A percentile compares a stretch with the other conserved stretches of the same genome.
Conservation (phyloP, 37 sponge, comb jelly and placozoan species). For the Hormiphora californensis region DNA sequence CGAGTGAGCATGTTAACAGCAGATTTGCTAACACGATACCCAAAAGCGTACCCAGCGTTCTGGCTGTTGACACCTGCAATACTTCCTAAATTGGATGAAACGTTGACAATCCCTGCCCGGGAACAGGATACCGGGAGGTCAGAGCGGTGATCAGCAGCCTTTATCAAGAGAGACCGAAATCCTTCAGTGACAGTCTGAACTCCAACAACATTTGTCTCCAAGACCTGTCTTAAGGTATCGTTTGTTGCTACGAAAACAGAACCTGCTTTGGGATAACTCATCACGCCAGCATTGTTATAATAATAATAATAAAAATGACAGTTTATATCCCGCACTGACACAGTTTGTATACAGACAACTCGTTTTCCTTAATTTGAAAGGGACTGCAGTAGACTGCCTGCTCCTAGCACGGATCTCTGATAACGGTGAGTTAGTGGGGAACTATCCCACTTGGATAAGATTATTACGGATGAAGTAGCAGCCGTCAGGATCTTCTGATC, state of each 20-base stretch:
- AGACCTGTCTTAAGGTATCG: neutral
- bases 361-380: too few species aligned
- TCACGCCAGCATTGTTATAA: slow-evolving; percentile 19
- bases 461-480: too few species aligned
- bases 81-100: slow-evolving; percentile 13
- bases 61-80: neutral
- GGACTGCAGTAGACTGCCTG: too few species aligned
- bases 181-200: neutral
- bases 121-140: neutral
- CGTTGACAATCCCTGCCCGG: neutral
- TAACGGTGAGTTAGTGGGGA: too few species aligned
- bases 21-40: slow-evolving; percentile 21
- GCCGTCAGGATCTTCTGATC: too few species aligned
- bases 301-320: too few species aligned
- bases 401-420: too few species aligned
- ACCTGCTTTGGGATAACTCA: neutral
- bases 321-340: too few species aligned
- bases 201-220: slow-evolving; percentile 14
- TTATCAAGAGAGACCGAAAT: neutral
- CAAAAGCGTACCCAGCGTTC: neutral
- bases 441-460: too few species aligned
- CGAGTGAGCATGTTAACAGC: slow-evolving; percentile 37
- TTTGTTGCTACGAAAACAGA: neutral
- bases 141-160: neutral
- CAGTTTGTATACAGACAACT: too few species aligned